Percentiles rank a stretch among this genome's conserved stretches.
Conservation (phyloP, 2,113 vertebrate species). For the Spilogale gracilis region DNA sequence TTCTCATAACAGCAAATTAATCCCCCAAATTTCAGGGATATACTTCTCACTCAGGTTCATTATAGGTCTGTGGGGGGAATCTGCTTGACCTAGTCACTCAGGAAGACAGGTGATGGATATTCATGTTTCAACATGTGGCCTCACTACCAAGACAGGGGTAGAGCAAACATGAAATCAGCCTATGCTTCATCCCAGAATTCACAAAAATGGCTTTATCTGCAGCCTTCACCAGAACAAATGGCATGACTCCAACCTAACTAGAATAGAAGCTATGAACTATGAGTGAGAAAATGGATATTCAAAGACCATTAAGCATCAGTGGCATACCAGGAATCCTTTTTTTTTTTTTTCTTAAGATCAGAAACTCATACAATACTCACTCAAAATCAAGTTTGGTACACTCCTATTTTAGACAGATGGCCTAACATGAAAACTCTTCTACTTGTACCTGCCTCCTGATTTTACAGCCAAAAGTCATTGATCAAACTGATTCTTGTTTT, state of each 20-base stretch:
- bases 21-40: not conserved
- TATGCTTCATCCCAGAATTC: not conserved
- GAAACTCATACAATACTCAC: not conserved
- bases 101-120: not conserved
- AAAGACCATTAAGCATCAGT: not conserved
- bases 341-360: not conserved
- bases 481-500: constrained; percentile 15
- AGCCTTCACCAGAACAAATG: not conserved
- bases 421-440: not conserved
- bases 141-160: not conserved
- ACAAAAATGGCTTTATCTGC: not conserved
- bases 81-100: not conserved
- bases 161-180: not conserved
- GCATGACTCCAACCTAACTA: not conserved
- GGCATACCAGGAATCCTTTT: not conserved
- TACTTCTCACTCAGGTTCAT: not conserved
- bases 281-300: not conserved
- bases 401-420: not conserved
- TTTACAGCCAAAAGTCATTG: not conserved
- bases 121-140: not conserved
- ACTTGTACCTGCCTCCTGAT: not conserved
- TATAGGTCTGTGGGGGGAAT: not conserved
- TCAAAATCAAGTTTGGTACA: not conserved
- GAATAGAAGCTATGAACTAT: not conserved
- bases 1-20: constrained; percentile 13